Conservation (phyloP, 2,888 invertebrate genomes). For the Glyphotaelius pellucidus region DNA sequence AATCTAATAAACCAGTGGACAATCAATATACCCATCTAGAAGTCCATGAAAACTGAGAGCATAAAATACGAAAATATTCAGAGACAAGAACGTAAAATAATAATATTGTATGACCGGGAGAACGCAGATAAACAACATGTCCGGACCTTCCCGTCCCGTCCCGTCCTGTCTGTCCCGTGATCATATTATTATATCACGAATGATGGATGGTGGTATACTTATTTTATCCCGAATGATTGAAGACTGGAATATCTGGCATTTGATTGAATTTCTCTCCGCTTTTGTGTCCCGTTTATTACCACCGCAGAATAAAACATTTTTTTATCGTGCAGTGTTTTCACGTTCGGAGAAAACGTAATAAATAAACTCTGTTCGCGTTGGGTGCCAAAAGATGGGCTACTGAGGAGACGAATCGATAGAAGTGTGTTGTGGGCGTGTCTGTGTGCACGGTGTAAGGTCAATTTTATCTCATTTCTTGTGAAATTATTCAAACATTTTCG, state of each 20-base stretch:
- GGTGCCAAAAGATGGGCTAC: neutral
- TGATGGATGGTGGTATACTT: neutral
- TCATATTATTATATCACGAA: slow-evolving; percentile 2
- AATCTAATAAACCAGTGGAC: neutral
- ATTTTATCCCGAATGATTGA: neutral
- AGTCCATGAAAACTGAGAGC: neutral
- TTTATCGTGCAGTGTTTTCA: neutral
- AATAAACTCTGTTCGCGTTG: neutral
- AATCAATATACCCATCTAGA: neutral
- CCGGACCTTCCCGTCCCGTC: too few relatives aligned
- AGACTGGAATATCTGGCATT: neutral
- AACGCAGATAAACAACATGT: neutral
- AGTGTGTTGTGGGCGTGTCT: neutral
- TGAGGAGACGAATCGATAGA: neutral
- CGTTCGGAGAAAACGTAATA: neutral
- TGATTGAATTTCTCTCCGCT: neutral
- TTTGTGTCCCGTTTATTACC: neutral
- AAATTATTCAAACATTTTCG: too few relatives aligned
- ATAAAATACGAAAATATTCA: neutral
- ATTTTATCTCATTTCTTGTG: too few relatives aligned
- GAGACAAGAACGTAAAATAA: neutral
- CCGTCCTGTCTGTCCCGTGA: neutral
- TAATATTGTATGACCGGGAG: neutral
- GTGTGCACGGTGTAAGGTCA: neutral
- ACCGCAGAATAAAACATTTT: neutral